Percentiles rank a stretch among this genome's conserved stretches.
Conservation (phyloP, 2,888 invertebrate species). For the Oscheius sp. region DNA sequence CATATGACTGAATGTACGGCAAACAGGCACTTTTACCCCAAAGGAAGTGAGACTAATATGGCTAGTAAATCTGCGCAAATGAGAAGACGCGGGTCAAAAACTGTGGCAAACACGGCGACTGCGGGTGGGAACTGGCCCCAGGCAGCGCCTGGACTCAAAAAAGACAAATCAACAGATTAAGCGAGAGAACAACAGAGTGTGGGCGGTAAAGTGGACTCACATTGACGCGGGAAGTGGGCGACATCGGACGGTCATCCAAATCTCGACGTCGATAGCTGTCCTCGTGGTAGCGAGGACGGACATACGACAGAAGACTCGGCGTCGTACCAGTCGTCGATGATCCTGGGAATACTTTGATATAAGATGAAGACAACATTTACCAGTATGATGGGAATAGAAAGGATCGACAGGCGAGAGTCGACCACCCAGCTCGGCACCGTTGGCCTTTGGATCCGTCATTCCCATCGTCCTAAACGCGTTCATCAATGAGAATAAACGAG, state of each 20-base stretch:
- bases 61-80: constrained; percentile 28
- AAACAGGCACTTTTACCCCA: neutral
- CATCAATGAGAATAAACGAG: no score
- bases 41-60: constrained; percentile 22
- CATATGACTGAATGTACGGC: constrained; percentile 2
- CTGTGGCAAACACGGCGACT: constrained; percentile 21
- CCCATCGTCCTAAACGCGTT: constrained; percentile 21
- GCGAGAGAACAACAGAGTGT: neutral
- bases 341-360: constrained; percentile 3
- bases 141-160: constrained; percentile 7
- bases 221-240: constrained; percentile 3
- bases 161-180: neutral
- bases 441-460: constrained; percentile 3
- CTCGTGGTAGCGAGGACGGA: constrained; percentile 56
- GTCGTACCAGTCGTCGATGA: neutral
- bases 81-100: constrained; percentile 18
- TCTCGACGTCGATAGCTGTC: constrained; percentile 48
- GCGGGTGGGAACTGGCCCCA: constrained; percentile 11
- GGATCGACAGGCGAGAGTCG: constrained; percentile 44
- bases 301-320: constrained; percentile 39
- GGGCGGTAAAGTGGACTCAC: constrained; percentile 13
- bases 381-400: constrained; percentile 47
- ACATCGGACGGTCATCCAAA: constrained; percentile 21
- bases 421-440: constrained; percentile 5
- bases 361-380: neutral